Base-by-base conservation (phyloP, 2,797 vertebrate species). In the Anguilla marmorata region DNA sequence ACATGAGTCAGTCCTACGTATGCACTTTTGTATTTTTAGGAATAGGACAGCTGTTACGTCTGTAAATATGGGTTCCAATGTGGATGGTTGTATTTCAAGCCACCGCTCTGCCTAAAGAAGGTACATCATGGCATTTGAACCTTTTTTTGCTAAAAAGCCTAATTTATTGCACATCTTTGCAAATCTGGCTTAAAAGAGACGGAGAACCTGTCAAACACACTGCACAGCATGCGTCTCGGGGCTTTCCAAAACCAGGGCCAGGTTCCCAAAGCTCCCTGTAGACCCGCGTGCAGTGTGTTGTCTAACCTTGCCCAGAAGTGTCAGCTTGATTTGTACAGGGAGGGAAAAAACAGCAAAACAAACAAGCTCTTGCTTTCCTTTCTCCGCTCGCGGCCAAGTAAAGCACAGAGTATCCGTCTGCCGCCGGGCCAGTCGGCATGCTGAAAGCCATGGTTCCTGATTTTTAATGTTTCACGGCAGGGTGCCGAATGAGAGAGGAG, bases 281-380 rank as follows among this genome's bases (percentile, higher is more conserved):
- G 88, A 90, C 69, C 87, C 85, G 88, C 72, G 79, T 60, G 41
- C 89, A 72, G 79, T 87, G 50, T 85, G 89, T 86, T 88, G 89
- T 86, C 88, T 85, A 91, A 85, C 63, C 60, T 45, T 80, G 85
- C 86, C 82, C 90, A 91, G 69, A 88, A 86, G 88, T 90, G 89
- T 92, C 89, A 91, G 91, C 93, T 91, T 90, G 86, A 93, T 93
- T 91, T 90, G 88, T 89, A 86, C 87, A 41, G 48, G 88, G 80
- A n/a, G 56, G 89, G 37, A 87, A 90, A 83, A 89, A 91, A 89
- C 12, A 89, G 87, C 87, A 90, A 91, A 92, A 92, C 60, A 91
- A 90, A 91, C 91, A 92, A 89, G 14, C 37, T 89, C 33, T 90
- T 91, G 86, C 89, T 89, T 91, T 92, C 91, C 91, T 90, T 91